Evolutionary conservation across 2,797 vertebrate genomes (phyloP), one percentile per base, ranked within the genome.

Genomic region (Falco biarmicus): DNA sequence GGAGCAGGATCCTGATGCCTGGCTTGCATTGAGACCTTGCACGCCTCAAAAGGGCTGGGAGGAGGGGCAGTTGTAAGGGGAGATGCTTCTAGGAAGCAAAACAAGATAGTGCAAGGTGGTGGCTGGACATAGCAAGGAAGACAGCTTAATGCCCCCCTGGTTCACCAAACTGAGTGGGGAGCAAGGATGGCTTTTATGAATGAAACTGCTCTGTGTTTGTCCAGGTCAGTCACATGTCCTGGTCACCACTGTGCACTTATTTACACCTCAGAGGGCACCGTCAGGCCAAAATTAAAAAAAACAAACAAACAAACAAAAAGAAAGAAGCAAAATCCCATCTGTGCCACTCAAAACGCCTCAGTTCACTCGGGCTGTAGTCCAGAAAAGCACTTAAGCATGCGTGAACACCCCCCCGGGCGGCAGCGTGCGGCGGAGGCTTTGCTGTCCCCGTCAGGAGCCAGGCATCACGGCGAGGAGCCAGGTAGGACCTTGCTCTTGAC

Each of bases 351-450:
- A 57, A 74, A 43, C 56, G 76, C 65, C 57, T 92, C 21, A 0
- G 50, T 53, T 85, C 10, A 3, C 13, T 5, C n/a, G 53, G 82
- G 82, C 84, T 74, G 69, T 84, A 65, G 87, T 87, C 78, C 89
- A 92, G 75, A 59, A 76, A 84, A 87, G 89, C 91, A 86, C 65
- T 93, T 84, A 41, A 31, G 76, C 6, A 0, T 53, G 29, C 6
- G 5, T 0, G 1, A 71, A 11, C 0, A 1, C 57, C 61, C 53
- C 10, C 56, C 20, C 0, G 0, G 84, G 61, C 10, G 3, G 71
- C 66, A 37, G 39, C 0, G 1, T 25, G 59, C 81, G 65, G n/a
- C 48, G 11, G 70, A 41, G 34, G 29, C 53, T 71, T 77, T 70
- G n/a, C 69, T 34, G 11, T 41, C 3, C 2, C 10, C 2, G 17